Percentiles rank a stretch among this genome's conserved stretches.
Conservation (phyloP, 2,797 vertebrate genomes). For the Halcyon chelicuti region DNA sequence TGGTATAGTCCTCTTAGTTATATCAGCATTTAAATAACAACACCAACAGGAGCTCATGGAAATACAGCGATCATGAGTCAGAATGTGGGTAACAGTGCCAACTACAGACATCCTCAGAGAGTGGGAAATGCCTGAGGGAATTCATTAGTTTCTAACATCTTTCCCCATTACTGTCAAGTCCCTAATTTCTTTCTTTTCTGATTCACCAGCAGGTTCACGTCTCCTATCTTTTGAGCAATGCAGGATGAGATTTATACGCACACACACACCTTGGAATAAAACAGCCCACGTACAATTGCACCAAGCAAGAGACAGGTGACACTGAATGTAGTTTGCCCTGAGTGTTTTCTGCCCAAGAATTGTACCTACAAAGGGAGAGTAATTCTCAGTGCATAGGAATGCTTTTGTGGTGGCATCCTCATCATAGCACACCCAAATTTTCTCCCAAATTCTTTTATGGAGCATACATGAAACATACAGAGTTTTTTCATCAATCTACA, state of each 20-base stretch:
- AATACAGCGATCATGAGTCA: not conserved
- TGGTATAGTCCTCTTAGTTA: slow-evolving; percentile 28
- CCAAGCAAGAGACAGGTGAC: not conserved
- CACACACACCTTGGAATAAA: not conserved
- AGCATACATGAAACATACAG: not conserved
- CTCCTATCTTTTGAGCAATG: not conserved
- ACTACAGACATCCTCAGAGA: not conserved
- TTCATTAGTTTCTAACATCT: not conserved
- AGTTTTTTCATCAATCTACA: not conserved
- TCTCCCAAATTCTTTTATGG: not conserved
- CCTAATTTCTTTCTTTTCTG: not conserved
- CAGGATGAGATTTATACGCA: not conserved
- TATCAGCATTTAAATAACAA: slow-evolving; percentile 47
- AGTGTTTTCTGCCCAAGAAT: not conserved
- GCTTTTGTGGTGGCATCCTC: not conserved
- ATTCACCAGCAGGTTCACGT: not conserved
- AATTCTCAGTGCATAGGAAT: not conserved
- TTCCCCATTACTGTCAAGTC: not conserved
- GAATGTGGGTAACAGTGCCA: slow-evolving; percentile 1
- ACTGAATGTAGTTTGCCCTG: not conserved
- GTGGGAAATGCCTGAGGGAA: not conserved
- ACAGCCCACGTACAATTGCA: not conserved
- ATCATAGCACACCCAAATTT: not conserved
- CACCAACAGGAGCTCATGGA: not conserved
- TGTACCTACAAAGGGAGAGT: not conserved